A percentile compares a stretch with the other conserved stretches of the same genome.
These are phyloP conservation scores for Siphamia tubifer DNA, from an alignment of 2,113 vertebrate genomes.

Conservation along the genomic window DNA sequence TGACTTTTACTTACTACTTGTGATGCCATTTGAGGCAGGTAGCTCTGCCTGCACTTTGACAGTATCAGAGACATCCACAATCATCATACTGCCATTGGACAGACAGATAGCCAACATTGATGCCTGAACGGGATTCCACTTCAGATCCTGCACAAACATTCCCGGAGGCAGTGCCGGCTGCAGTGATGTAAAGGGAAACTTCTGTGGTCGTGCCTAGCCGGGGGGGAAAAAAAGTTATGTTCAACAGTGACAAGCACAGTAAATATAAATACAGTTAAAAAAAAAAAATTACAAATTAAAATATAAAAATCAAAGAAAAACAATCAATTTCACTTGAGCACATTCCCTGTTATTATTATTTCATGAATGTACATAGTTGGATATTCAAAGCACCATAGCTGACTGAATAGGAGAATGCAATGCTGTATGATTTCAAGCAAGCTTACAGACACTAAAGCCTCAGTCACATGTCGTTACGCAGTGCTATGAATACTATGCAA, in stretches of 20 bases:
- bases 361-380: too few species aligned
- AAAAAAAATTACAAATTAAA: neutral
- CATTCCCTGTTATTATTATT: too few species aligned
- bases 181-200: constrained; percentile 86
- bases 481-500: too few species aligned
- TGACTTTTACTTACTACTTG: constrained; percentile 84
- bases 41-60: constrained; percentile 82
- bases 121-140: constrained; percentile 88
- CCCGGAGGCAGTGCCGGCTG: constrained; percentile 74
- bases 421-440: too few species aligned
- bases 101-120: constrained; percentile 86
- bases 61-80: constrained; percentile 86
- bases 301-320: too few species aligned
- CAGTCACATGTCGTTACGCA: too few species aligned
- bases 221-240: neutral
- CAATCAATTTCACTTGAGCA: too few species aligned
- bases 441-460: too few species aligned
- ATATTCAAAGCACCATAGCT: too few species aligned
- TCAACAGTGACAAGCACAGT: too few species aligned
- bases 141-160: constrained; percentile 85
- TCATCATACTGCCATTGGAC: constrained; percentile 88
- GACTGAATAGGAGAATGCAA: too few species aligned
- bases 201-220: constrained; percentile 83
- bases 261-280: neutral
- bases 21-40: constrained; percentile 84